A percentile compares a stretch with the other conserved stretches of the same genome.
phyloP scores from a whole-genome alignment of 2,113 vertebrate species.

The Corydoras maculifer region DNA sequence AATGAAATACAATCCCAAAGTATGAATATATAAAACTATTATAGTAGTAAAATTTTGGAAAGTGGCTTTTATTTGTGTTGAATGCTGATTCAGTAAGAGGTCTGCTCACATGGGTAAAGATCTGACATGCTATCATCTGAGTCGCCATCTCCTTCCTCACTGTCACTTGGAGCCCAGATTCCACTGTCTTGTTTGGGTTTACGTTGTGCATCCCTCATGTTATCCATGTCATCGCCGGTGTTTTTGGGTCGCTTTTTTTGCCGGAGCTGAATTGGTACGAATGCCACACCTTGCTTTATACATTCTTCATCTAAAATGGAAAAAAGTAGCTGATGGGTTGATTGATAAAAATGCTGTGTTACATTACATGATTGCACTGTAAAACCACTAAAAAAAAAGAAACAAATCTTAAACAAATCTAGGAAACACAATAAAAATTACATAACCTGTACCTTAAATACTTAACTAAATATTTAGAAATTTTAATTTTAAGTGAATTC shows the following conservation, averaged over 20 bases:
- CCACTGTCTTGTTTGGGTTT: slow-evolving; percentile 35
- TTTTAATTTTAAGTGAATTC: too few relatives aligned
- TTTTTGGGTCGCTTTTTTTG: slow-evolving; percentile 48
- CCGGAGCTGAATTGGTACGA: slow-evolving; percentile 68
- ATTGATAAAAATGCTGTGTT: too few relatives aligned
- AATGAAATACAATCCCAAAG: slow-evolving; percentile 15
- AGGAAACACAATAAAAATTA: too few relatives aligned
- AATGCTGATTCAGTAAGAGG: neutral
- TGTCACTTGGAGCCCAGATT: slow-evolving; percentile 69
- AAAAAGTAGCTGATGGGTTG: neutral
- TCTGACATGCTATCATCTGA: slow-evolving; percentile 90
- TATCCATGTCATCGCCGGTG: neutral
- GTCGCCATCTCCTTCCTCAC: slow-evolving; percentile 60
- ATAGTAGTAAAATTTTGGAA: neutral
- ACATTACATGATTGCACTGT: too few relatives aligned
- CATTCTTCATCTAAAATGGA: slow-evolving; percentile 76
- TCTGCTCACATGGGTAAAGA: slow-evolving; percentile 82
- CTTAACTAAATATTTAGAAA: too few relatives aligned
- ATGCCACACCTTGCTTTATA: slow-evolving; percentile 69
- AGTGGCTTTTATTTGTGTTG: neutral
- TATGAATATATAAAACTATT: slow-evolving; percentile 56
- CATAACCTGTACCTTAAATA: too few relatives aligned
- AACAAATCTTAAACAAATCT: too few relatives aligned
- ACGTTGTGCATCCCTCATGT: neutral
- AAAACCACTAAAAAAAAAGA: too few relatives aligned